Conservation (phyloP, 2,888 invertebrate species). For the Oasisia sp. region DNA sequence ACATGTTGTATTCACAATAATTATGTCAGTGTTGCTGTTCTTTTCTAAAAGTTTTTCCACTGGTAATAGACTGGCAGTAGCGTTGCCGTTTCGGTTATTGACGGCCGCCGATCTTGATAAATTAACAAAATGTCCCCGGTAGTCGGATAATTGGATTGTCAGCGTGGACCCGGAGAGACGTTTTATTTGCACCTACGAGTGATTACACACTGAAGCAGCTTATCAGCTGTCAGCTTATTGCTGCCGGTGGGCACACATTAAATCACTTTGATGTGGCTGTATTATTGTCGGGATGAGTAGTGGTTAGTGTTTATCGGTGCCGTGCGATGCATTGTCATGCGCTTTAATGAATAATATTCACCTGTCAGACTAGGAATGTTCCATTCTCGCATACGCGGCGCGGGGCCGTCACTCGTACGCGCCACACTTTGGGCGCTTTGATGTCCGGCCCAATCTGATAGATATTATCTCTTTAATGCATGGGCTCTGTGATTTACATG, state of each 20-base stretch:
- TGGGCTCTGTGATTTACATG: not conserved
- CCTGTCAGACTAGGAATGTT: not conserved
- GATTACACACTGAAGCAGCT: not conserved
- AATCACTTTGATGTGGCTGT: constrained; percentile 4
- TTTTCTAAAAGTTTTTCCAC: not conserved
- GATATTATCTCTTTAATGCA: not conserved
- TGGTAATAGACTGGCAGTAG: not conserved
- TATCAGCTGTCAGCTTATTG: not conserved
- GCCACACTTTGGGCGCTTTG: not conserved
- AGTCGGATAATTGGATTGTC: not conserved
- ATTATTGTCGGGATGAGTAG: not conserved
- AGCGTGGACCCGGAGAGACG: not conserved
- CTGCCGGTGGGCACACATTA: not conserved
- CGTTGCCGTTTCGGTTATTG: not conserved
- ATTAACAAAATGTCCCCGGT: not conserved
- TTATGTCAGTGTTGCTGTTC: not conserved
- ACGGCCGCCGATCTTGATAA: not conserved
- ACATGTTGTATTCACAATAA: not conserved
- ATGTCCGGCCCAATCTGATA: not conserved
- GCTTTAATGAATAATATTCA: constrained; percentile 9
- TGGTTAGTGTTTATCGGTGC: not conserved
- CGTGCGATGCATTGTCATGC: constrained; percentile 13
- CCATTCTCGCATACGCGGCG: not conserved
- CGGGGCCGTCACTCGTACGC: not conserved
- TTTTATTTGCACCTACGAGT: not conserved